A percentile compares a stretch with the other conserved stretches of the same genome.
Evolutionary conservation across 2,113 vertebrate species (phyloP).

Genomic region (Hiodon tergisus): DNA sequence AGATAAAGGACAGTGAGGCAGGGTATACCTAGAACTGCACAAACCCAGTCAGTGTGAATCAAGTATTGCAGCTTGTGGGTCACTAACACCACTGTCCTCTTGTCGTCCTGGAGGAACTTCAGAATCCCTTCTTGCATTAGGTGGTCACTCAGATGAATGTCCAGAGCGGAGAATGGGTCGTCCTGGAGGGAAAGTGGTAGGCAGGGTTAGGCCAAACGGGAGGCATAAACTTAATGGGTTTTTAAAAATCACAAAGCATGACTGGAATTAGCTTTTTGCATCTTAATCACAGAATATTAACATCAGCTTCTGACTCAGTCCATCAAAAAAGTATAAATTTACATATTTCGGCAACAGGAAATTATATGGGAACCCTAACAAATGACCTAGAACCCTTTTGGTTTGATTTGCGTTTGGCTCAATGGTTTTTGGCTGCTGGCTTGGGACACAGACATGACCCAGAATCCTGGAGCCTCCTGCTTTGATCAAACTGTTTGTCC

Average conservation of each 20-base stretch:
- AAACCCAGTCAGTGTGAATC: conserved; percentile 95
- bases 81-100: conserved; percentile 88
- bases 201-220: no score
- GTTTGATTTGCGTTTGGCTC: neutral
- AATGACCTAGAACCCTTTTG: no score
- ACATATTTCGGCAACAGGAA: no score
- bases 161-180: conserved; percentile 93
- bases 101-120: conserved; percentile 93
- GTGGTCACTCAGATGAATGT: conserved; percentile 96
- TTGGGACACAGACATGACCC: neutral
- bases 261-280: no score
- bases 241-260: no score
- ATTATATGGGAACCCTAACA: no score
- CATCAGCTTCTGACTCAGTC: no score
- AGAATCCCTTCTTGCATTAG: conserved; percentile 98
- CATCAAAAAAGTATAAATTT: no score
- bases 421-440: neutral
- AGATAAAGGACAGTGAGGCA: no score
- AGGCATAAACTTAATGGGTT: no score
- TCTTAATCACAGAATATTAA: no score
- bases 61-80: conserved; percentile 96
- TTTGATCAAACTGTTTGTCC: neutral
- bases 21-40: conserved; percentile 14
- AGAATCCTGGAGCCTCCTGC: neutral
- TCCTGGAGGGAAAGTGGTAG: conserved; percentile 63